Evolutionary conservation across 2,797 vertebrate genomes (phyloP), one percentile per base, ranked within the genome.

Genomic region (Poeciliopsis infans): DNA sequence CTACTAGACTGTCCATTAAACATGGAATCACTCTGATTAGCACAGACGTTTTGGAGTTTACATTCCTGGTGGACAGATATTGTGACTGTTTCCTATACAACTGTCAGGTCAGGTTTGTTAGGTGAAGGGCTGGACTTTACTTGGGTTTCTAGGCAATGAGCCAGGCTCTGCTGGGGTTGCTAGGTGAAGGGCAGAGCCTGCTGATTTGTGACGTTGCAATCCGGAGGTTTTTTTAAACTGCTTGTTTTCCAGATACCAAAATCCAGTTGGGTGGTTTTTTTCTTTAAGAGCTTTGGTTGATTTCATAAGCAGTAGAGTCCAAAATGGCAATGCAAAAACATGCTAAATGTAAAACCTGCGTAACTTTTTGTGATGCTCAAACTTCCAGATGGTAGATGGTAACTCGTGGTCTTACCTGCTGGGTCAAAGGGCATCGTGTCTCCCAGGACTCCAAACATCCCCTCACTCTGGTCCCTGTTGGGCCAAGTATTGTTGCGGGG

Each of bases 401-500:
- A 28, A 16, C 68, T 46, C 2, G 1, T 79, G 47, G 15, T 46
- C 88, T 95, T 89, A 99, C 98, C 98, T 96, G 98, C 98, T 72
- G 98, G 98, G 91, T 99, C 98, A 76, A 99, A 99, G 80, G 98
- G 97, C 88, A 99, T 92, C 25, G 98, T 95, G 91, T 99, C 98
- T 85, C 97, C 98, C 93, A 99, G 88, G 72, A 94, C 95, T 18
- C 95, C 95, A 12, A 95, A 96, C 81, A 92, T 88, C 15, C 94
- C 94, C 53, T 99, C 98, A n/a, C 94, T 98, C 95, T 99, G 98
- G 92, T 99, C 98, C 83, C 98, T 96, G 94, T 99, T 99, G 79
- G 98, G 98, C 98, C 98, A 99, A 0, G 98, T 99, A 90, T 99
- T 99, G 94, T 99, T 99, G 79, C 98, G 97, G 72, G 97, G 97